Evolutionary conservation across 2,797 vertebrate genomes (phyloP), one percentile per base, ranked within the genome.

Genomic region (Psittacula derbiana): DNA sequence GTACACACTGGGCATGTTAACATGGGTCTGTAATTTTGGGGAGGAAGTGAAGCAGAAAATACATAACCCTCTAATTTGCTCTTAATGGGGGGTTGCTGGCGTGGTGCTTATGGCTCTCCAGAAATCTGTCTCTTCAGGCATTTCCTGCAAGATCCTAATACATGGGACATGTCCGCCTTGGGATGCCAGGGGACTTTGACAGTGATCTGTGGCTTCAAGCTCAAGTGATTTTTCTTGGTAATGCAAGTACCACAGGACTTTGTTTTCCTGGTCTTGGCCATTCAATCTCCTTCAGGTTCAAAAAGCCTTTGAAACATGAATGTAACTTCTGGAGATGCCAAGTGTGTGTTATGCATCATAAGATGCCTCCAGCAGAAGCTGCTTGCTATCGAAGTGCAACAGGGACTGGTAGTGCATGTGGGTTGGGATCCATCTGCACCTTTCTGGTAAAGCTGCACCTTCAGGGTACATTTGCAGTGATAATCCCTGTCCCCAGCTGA

Each of bases 41-140:
- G 43, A 71, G 58, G 82, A 92, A 92, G 86, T 75, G 80, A 50
- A 90, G 53, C 70, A 94, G 80, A 90, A 94, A 71, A 90, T 86
- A 38, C n/a, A 76, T n/a, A 78, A 86, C 72, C 70, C 41, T 94
- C 31, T 92, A 1, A 84, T 93, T 90, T 69, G 55, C 36, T 79
- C 17, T 18, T 75, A 72, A 75, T 86, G 70, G 50, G 16, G 21
- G 15, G 10, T 71, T 94, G 76, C 82, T 90, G 62, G 27, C 1
- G 0, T 41, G 55, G 20, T 79, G 55, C 30, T 76, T 33, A 13
- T 33, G 53, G 62, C n/a, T 84, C 16, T 84, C 38, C 15, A 40
- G 71, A 84, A 80, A 27, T 73, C 31, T 27, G 8, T 61, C 75
- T 82, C 41, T 93, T 31, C 47, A 53, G 31, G 52, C 43, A 36